A percentile compares a stretch with the other conserved stretches of the same genome.
Evolutionary conservation across 2,888 invertebrate genomes (phyloP).

Genomic region (Eupsilia transversa): DNA sequence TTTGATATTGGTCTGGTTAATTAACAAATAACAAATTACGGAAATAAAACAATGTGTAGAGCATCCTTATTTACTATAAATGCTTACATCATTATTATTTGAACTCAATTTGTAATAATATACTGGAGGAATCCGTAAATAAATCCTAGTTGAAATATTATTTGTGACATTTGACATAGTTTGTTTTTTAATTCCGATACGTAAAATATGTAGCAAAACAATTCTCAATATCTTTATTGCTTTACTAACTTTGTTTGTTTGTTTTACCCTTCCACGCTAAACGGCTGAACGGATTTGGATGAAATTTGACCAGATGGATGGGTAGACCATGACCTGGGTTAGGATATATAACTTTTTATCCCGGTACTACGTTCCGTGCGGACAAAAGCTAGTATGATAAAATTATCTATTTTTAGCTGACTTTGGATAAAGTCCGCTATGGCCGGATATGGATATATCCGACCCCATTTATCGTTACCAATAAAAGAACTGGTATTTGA

Average conservation of each 20-base stretch:
- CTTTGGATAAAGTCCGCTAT: background rate
- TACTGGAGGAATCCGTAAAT: slow-evolving; percentile 13
- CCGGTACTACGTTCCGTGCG: too few relatives aligned
- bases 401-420: background rate
- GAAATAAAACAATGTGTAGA: background rate
- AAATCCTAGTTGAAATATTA: slow-evolving; percentile 14
- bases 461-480: background rate
- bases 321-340: too few relatives aligned
- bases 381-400: too few relatives aligned
- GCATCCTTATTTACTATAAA: slow-evolving; percentile 6
- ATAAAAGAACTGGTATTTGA: slow-evolving; percentile 22
- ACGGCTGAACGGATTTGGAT: too few relatives aligned
- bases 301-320: too few relatives aligned
- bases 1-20: slow-evolving; percentile 26
- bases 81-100: slow-evolving; percentile 7
- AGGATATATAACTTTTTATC: too few relatives aligned
- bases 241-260: too few relatives aligned
- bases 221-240: too few relatives aligned
- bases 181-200: background rate
- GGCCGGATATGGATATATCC: too few relatives aligned
- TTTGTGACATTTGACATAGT: background rate
- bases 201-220: background rate
- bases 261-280: too few relatives aligned
- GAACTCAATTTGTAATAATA: slow-evolving; percentile 14
- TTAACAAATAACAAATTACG: slow-evolving; percentile 29